Evolutionary conservation across 2,888 invertebrate species (phyloP).

Genomic region (Rhamnusium bicolor): DNA sequence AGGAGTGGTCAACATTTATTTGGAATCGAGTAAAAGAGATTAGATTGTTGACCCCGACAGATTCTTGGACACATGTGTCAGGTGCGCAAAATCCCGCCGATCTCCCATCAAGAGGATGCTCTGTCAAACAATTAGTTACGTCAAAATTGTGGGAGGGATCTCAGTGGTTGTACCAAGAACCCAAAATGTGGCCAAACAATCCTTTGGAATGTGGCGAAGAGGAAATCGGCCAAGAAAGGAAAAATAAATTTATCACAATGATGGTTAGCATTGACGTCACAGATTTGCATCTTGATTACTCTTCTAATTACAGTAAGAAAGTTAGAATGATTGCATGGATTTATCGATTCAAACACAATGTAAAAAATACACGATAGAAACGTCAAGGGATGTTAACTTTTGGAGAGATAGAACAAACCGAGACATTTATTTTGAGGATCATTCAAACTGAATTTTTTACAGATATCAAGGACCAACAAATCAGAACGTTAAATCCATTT

Average conservation of each 20-base stretch:
- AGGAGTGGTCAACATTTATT: conserved; percentile 55
- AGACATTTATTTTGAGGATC: not conserved
- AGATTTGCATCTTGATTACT: not conserved
- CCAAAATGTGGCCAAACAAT: not conserved
- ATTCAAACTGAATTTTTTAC: not conserved
- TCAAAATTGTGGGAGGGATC: conserved; percentile 62
- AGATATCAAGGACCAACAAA: not conserved
- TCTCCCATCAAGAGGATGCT: conserved; percentile 59
- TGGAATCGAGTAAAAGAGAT: conserved; percentile 59
- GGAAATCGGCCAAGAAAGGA: not conserved
- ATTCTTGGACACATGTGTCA: conserved; percentile 58
- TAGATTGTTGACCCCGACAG: conserved; percentile 40
- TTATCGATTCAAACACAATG: conserved; percentile 3
- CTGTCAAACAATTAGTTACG: conserved; percentile 50
- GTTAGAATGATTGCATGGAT: conserved; percentile 17
- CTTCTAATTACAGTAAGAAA: not conserved
- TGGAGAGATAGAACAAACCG: not conserved
- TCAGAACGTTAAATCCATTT: not conserved
- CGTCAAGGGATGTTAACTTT: no score
- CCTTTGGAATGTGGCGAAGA: not conserved
- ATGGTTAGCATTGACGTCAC: no score
- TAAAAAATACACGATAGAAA: not conserved
- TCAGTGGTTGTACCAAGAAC: conserved; percentile 37
- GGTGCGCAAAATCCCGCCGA: conserved; percentile 60
- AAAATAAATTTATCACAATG: not conserved